Evolutionary conservation across 2,113 vertebrate species (phyloP), one percentile per base, ranked within the genome.

Genomic region (Chrysemys picta): DNA sequence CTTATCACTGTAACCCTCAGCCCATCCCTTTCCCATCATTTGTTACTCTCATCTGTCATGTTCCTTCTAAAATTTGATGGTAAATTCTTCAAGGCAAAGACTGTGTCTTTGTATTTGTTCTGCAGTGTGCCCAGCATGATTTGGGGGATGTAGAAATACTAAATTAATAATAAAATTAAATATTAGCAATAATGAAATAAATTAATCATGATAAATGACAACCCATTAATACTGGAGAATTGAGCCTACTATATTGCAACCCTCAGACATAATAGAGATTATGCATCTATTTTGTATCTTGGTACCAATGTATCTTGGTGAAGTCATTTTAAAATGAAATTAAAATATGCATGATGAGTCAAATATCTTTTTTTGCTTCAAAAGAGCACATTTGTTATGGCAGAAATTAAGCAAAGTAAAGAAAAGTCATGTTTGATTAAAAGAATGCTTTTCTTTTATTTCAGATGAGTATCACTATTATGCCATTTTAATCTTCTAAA

Each of bases 341-440:
- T 92, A 3, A 95, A 89, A 88, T 80, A 47, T 2, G 8, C 52
- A 88, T 80, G 52, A 59, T 80, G 78, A 38, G 6, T 80, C 47
- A 93, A 95, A 72, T 8, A 81, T 35, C 2, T 94, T 94, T 76
- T 12, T 54, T 24, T 6, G 10, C 85, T 93, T 88, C 45, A 88
- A 62, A 92, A 52, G 56, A 91, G 45, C 12, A 35, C 54, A 79
- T 83, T 80, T 89, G 72, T 92, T 22, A 45, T 45, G 72, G 53
- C 25, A 81, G 35, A 3, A 5, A 88, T 94, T 89, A 91, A 91
- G 80, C 0, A 76, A 38, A 91, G 91, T 87, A 88, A 91, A 95
- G 85, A 93, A 88, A 85, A 38, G 1, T 87, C 83, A 65, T 47
- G 72, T 91, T 97, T 96, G 65, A 69, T 85, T 93, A 96, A 91